Percentiles rank a stretch among this genome's conserved stretches.
These are phyloP conservation scores for Murina feae DNA, from an alignment of 2,113 vertebrate genomes.

Conservation along the genomic window DNA sequence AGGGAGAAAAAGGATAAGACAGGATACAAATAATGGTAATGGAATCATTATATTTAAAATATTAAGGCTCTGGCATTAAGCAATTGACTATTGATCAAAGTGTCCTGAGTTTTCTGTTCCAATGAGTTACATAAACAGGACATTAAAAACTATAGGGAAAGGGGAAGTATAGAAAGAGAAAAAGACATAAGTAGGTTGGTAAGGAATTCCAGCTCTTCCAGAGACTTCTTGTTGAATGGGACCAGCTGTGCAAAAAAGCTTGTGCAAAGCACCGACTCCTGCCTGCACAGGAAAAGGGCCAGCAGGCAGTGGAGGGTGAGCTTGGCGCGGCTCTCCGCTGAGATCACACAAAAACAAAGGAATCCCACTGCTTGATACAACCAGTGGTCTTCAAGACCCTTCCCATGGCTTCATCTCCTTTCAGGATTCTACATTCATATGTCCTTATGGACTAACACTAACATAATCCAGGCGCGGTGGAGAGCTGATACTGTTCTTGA, in stretches of 20 bases:
- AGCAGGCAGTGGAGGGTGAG: no score
- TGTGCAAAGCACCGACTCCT: neutral
- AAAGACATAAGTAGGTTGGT: neutral
- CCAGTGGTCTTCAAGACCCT: neutral
- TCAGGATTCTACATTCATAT: neutral
- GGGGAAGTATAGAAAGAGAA: neutral
- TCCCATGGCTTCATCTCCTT: neutral
- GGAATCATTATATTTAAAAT: neutral
- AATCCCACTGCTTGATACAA: neutral
- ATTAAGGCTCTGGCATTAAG: neutral
- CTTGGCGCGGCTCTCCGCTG: neutral
- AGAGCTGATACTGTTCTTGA: neutral
- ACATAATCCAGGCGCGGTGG: neutral
- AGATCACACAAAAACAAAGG: neutral
- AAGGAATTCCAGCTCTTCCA: neutral
- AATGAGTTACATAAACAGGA: neutral
- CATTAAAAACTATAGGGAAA: neutral
- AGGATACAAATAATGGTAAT: neutral
- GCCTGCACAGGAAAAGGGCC: neutral
- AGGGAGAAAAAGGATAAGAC: neutral
- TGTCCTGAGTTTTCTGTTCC: slow-evolving; percentile 4
- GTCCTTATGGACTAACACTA: neutral
- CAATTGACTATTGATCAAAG: neutral
- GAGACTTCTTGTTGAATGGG: neutral
- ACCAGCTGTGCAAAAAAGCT: neutral